Evolutionary conservation across 1,140 invertebrate species (phyloP).

Genomic region (Drosophila ananassae): DNA sequence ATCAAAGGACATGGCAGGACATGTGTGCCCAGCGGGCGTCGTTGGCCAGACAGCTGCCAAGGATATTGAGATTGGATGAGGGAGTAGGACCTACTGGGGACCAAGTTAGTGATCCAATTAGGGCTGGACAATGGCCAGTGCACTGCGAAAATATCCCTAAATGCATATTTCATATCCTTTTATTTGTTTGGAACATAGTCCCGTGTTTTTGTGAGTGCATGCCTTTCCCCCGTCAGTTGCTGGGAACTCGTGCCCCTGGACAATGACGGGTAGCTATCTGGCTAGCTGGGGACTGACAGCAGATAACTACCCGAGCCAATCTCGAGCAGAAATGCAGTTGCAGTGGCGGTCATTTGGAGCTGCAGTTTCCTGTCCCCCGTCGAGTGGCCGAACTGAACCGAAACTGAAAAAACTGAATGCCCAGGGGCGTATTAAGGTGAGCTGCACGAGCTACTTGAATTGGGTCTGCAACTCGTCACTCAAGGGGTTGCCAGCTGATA

Average conservation of each 20-base stretch:
- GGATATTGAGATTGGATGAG: slow-evolving; percentile 22
- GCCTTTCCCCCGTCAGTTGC: neutral
- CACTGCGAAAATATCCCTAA: slow-evolving; percentile 3
- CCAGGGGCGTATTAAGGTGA: slow-evolving; percentile 39
- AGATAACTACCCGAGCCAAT: slow-evolving; percentile 48
- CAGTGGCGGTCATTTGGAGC: slow-evolving; percentile 50
- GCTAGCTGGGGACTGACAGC: slow-evolving; percentile 31
- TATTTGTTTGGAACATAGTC: neutral
- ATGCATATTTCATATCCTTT: neutral
- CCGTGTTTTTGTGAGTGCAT: neutral
- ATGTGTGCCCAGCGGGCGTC: slow-evolving; percentile 71
- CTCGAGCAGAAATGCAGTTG: slow-evolving; percentile 55
- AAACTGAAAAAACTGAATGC: slow-evolving; percentile 7
- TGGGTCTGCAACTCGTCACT: slow-evolving; percentile 11
- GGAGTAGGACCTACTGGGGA: slow-evolving; percentile 40
- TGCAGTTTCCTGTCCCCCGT: slow-evolving; percentile 41
- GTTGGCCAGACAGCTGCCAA: slow-evolving; percentile 53
- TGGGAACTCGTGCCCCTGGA: slow-evolving; percentile 56
- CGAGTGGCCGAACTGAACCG: slow-evolving; percentile 13
- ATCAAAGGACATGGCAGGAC: slow-evolving; percentile 49
- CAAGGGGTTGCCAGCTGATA: slow-evolving; percentile 18
- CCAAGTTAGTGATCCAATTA: slow-evolving; percentile 55
- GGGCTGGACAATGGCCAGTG: slow-evolving; percentile 36
- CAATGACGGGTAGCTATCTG: slow-evolving; percentile 64
- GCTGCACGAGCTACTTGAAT: slow-evolving; percentile 49